Evolutionary conservation across 2,797 vertebrate species (phyloP).

Genomic region (Synanceia verrucosa): DNA sequence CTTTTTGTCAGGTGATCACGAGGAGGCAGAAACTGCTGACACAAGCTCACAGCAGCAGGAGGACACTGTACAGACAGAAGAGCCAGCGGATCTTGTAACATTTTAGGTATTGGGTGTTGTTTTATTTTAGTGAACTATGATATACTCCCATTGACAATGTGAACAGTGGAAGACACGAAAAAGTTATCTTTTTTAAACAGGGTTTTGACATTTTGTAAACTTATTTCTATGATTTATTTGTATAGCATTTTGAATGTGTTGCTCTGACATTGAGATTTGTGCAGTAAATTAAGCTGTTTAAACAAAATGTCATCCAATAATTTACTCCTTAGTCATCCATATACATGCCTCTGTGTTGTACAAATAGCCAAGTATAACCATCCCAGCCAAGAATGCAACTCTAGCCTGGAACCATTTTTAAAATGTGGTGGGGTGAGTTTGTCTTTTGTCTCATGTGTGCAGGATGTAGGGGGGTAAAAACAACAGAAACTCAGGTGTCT

Average conservation of each 20-base stretch:
- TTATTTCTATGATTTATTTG: constrained; percentile 42
- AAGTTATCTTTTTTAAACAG: not conserved
- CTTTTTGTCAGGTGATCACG: constrained; percentile 62
- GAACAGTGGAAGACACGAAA: constrained; percentile 46
- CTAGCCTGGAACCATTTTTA: not conserved
- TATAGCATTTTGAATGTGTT: constrained; percentile 47
- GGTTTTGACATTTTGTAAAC: constrained; percentile 26
- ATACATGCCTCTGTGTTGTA: not conserved
- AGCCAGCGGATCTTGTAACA: constrained; percentile 58
- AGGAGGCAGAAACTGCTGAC: constrained; percentile 53
- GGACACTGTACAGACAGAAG: constrained; percentile 33
- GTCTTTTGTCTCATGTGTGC: not conserved
- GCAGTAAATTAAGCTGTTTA: constrained; percentile 40
- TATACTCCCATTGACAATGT: constrained; percentile 62
- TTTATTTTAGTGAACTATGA: constrained; percentile 31
- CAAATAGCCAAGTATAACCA: not conserved
- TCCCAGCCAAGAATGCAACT: not conserved
- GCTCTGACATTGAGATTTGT: constrained; percentile 16
- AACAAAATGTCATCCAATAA: constrained; percentile 8
- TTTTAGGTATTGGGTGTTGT: constrained; percentile 60
- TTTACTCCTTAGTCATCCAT: not conserved
- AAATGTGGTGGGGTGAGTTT: constrained; percentile 17
- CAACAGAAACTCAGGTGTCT: not conserved
- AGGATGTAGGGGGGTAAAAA: not conserved
- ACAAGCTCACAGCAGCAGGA: constrained; percentile 50